Conservation (phyloP, 2,888 invertebrate species). For the Zhengitettix transpicula region DNA sequence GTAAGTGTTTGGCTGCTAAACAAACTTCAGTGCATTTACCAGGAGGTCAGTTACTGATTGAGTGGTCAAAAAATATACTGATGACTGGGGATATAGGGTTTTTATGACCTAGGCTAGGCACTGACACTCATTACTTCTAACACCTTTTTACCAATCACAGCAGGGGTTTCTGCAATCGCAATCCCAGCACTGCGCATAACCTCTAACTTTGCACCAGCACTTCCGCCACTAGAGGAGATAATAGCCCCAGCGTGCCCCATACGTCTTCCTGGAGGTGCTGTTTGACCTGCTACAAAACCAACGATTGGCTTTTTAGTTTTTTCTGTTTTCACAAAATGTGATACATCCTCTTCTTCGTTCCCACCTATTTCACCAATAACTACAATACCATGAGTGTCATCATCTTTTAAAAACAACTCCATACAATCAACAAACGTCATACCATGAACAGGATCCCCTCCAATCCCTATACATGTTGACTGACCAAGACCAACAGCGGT, state of each 20-base stretch:
- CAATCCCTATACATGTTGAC: conserved; percentile 43
- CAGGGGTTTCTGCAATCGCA: not conserved
- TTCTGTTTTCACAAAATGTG: conserved; percentile 22
- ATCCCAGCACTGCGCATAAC: conserved; percentile 22
- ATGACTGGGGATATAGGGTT: no score
- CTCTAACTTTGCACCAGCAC: conserved; percentile 40
- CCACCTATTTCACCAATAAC: conserved; percentile 49
- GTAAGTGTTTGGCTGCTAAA: no score
- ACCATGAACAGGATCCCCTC: conserved; percentile 48
- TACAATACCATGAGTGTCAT: conserved; percentile 41
- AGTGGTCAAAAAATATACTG: no score
- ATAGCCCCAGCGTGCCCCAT: conserved; percentile 52
- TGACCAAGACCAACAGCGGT: conserved; percentile 32
- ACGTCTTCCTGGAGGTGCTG: conserved; percentile 42
- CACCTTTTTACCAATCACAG: no score
- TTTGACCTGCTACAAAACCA: conserved; percentile 43
- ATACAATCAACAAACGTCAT: conserved; percentile 45
- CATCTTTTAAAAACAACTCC: conserved; percentile 38
- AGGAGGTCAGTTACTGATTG: no score
- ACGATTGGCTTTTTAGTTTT: conserved; percentile 35
- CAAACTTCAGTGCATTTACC: no score
- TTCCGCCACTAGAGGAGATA: conserved; percentile 43
- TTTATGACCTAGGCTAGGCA: no score
- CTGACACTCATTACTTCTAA: no score
- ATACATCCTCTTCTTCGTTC: conserved; percentile 43